Conservation (phyloP, 2,888 invertebrate genomes). For the Dioctria linearis region DNA sequence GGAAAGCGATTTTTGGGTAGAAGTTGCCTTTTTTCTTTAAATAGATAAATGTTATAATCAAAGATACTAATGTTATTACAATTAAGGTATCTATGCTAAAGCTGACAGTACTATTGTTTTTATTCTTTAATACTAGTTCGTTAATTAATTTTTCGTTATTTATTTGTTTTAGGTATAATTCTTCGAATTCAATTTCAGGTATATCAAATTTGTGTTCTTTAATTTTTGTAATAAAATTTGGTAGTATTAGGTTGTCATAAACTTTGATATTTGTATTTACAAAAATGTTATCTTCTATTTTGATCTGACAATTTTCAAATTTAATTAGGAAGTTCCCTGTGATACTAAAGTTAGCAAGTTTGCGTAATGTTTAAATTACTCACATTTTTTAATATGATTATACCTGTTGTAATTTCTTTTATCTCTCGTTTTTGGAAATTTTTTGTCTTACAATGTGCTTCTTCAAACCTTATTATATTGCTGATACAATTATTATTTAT, state of each 20-base stretch:
- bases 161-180: neutral
- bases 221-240: neutral
- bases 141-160: neutral
- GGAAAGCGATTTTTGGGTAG: too few species aligned
- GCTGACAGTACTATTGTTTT: too few species aligned
- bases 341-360: neutral
- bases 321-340: neutral
- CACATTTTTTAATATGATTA: conserved; percentile 1
- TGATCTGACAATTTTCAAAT: neutral
- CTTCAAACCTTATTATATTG: too few species aligned
- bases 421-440: neutral
- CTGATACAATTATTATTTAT: too few species aligned
- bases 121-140: neutral
- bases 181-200: conserved; percentile 9
- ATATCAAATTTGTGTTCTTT: conserved; percentile 1
- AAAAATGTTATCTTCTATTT: conserved; percentile 6
- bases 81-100: too few species aligned
- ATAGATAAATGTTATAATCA: too few species aligned
- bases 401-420: neutral
- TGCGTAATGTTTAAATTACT: conserved; percentile 4
- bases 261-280: conserved; percentile 13
- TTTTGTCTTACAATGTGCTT: neutral
- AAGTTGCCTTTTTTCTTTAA: too few species aligned
- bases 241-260: conserved; percentile 3
- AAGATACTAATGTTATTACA: too few species aligned